A percentile compares a stretch with the other conserved stretches of the same genome.
Conservation (phyloP, 2,888 invertebrate genomes). For the Sturmia bella region DNA sequence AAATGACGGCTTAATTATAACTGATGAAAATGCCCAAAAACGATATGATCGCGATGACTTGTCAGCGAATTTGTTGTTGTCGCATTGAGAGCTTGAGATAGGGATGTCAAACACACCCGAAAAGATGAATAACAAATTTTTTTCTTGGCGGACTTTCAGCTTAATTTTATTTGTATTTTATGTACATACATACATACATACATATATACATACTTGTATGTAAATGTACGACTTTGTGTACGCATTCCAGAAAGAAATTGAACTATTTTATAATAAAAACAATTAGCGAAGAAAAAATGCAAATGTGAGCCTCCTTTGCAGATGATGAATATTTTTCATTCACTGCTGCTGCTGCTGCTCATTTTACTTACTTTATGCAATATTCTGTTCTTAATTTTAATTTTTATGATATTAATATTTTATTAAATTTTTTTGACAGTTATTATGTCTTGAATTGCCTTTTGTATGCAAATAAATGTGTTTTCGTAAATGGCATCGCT, state of each 20-base stretch:
- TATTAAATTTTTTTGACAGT: slow-evolving; percentile 27
- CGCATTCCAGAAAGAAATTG: background rate
- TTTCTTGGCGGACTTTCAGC: no score
- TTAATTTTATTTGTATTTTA: no score
- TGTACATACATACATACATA: no score
- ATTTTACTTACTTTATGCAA: background rate
- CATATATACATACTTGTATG: background rate
- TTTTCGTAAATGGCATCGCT: slow-evolving; percentile 39
- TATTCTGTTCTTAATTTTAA: background rate
- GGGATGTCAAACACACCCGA: background rate
- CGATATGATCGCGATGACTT: background rate
- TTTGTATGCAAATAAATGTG: slow-evolving; percentile 59
- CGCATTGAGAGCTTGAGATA: slow-evolving; percentile 3
- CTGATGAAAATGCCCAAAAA: slow-evolving; percentile 10
- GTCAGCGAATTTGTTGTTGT: background rate
- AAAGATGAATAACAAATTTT: background rate
- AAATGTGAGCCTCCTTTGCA: background rate
- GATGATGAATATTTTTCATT: slow-evolving; percentile 1
- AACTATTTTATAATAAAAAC: background rate
- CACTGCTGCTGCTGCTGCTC: background rate
- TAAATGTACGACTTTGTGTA: background rate
- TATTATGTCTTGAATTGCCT: slow-evolving; percentile 39
- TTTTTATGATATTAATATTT: slow-evolving; percentile 7
- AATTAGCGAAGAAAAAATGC: background rate
- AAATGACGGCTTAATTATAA: slow-evolving; percentile 11